A percentile compares a stretch with the other conserved stretches of the same genome.
Evolutionary conservation across 2,113 vertebrate genomes (phyloP).

Genomic region (Chloebia gouldiae): DNA sequence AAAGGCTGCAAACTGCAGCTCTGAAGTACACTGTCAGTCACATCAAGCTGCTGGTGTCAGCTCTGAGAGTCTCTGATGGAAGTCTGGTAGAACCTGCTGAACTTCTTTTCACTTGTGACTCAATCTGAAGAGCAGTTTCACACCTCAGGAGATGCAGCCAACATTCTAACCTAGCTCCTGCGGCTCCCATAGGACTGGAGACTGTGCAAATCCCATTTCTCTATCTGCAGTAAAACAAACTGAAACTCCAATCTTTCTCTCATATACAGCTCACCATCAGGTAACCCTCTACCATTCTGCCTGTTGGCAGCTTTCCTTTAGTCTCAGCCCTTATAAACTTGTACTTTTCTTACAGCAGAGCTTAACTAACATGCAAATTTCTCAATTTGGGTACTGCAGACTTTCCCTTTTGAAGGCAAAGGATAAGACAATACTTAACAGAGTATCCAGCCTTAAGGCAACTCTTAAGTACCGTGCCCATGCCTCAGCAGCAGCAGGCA

Average conservation of each 20-base stretch:
- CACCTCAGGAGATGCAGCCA: neutral
- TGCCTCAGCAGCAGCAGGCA: neutral
- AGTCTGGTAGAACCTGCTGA: slow-evolving; percentile 22
- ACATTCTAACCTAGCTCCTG: neutral
- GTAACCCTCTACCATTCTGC: neutral
- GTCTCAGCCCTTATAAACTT: neutral
- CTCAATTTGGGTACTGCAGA: neutral
- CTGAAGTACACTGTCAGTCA: neutral
- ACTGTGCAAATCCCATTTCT: neutral
- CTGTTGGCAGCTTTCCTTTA: neutral
- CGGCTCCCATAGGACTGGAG: neutral
- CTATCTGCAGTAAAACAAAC: neutral
- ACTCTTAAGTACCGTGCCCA: neutral
- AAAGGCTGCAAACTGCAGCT: neutral
- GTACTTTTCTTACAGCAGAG: neutral
- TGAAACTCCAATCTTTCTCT: neutral
- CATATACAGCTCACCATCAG: neutral
- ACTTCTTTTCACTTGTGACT: slow-evolving; percentile 27
- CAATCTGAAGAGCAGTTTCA: neutral
- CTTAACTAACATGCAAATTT: neutral
- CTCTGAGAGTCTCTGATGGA: neutral
- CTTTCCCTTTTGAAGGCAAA: neutral
- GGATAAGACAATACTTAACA: neutral
- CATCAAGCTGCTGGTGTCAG: neutral
- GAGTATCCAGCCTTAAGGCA: neutral